Evolutionary conservation across 1,140 invertebrate species (phyloP), one percentile per base, ranked within the genome.

Genomic region (Dendrolimus kikuchii): DNA sequence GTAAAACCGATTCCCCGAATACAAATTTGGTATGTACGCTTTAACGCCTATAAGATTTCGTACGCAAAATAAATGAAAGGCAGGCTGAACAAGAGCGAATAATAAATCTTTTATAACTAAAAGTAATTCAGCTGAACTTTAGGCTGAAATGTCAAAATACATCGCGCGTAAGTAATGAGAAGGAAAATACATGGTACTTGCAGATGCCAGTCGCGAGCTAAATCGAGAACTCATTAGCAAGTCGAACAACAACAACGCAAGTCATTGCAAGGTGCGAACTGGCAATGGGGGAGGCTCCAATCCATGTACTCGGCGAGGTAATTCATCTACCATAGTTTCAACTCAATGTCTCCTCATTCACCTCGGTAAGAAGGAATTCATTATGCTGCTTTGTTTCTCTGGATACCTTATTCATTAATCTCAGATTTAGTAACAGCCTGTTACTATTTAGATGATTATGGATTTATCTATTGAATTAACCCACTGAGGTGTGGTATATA

Each of bases 221-320:
- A 68, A 76, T 68, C 63, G 65, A 71, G 67, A 71, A 76, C 61
- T 73, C 68, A 73, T 76, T 76, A 73, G 66, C 62, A 66, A 68
- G 68, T 65, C 64, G 67, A 75, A 72, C 65, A 72, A 71, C 65
- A 62, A 62, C 53, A 56, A 59, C 65, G 68, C 68, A 68, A 71
- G 68, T 71, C 68, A 71, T 68, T 57, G 62, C 60, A 56, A 56
- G 54, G 52, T 45, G 55, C 55, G 49, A 46, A 49, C 45, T 46
- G 51, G 10, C 10, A 44, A 42, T 44, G 42, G 44, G 38, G 45
- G 50, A 51, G 50, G 42, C 23, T 23, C 23, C 23, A 23, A 23
- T 23, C 23, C 23, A 2, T 23, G 47, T 10, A 23, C 5, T 38
- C 37, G 36, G 53, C 48, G 52, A 50, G 55, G 66, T 59, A 57